phyloP scores from a whole-genome alignment of 2,888 invertebrate genomes.

The Ophion costatus region DNA sequence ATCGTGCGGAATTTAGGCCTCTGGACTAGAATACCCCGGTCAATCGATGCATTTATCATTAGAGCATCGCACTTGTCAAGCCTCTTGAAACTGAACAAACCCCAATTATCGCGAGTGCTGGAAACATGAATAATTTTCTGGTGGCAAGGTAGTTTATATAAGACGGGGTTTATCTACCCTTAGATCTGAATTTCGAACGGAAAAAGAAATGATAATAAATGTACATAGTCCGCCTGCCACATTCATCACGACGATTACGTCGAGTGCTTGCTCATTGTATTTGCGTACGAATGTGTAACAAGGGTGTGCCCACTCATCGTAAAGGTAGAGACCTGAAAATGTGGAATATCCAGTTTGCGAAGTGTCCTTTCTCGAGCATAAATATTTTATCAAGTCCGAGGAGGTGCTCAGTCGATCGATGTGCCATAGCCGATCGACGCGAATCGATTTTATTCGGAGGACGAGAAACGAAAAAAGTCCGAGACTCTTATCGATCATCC shows the following conservation, averaged over 20 bases:
- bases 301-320: not conserved
- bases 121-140: not conserved
- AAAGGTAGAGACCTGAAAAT: not conserved
- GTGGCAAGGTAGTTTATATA: not conserved
- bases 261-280: constrained; percentile 5
- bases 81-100: not conserved
- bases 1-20: too few species aligned
- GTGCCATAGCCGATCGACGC: constrained; percentile 31
- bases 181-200: not conserved
- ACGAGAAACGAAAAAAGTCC: not conserved
- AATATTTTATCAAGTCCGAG: constrained; percentile 47
- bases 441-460: constrained; percentile 44
- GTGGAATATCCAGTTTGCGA: not conserved
- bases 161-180: constrained; percentile 5
- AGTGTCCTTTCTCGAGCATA: constrained; percentile 19
- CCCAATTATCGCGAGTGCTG: constrained; percentile 8
- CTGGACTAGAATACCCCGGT: too few species aligned
- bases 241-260: constrained; percentile 4
- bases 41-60: not conserved
- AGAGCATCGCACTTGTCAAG: not conserved
- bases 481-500: constrained; percentile 30
- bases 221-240: not conserved
- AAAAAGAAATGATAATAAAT: not conserved
- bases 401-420: constrained; percentile 1
- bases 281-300: not conserved